A percentile compares a stretch with the other conserved stretches of the same genome.
phyloP scores from a whole-genome alignment of 2,113 vertebrate species.

The Cryptomyrus ogoouensis region DNA sequence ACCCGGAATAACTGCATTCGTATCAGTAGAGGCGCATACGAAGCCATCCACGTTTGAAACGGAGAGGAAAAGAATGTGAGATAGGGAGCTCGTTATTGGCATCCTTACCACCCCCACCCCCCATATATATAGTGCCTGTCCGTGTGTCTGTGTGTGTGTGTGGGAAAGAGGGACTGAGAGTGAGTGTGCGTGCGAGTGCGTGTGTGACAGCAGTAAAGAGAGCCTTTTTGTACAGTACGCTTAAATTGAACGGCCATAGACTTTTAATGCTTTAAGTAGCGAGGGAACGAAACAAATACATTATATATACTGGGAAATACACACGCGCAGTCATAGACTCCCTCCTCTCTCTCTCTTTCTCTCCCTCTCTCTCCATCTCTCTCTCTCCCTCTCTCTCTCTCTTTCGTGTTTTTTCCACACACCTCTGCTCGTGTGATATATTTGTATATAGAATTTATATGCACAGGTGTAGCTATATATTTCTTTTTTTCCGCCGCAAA shows the following conservation, averaged over 20 bases:
- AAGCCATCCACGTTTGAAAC: background rate
- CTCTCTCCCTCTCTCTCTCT: constrained; percentile 31
- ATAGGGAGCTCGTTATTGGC: background rate
- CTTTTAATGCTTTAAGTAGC: constrained; percentile 16
- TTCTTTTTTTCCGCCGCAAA: constrained; percentile 16
- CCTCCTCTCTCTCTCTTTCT: constrained; percentile 37
- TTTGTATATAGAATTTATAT: constrained; percentile 47
- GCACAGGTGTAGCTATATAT: constrained; percentile 45
- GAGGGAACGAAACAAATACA: constrained; percentile 29
- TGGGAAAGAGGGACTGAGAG: constrained; percentile 1
- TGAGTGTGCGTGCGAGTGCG: constrained; percentile 6
- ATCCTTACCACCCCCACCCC: constrained; percentile 7
- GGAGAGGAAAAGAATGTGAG: background rate
- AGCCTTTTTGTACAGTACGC: constrained; percentile 18
- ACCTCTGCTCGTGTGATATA: constrained; percentile 57
- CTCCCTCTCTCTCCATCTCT: constrained; percentile 36
- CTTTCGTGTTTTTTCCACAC: constrained; percentile 46
- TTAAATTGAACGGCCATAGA: constrained; percentile 20
- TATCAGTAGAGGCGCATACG: background rate
- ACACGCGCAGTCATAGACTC: constrained; percentile 42
- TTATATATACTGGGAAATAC: constrained; percentile 39
- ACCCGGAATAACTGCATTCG: background rate
- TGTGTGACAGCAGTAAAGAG: constrained; percentile 21
- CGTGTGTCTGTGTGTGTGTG: constrained; percentile 2
- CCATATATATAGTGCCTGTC: constrained; percentile 2